phyloP scores from a whole-genome alignment of 2,113 vertebrate species.

The Barbus barbus region DNA sequence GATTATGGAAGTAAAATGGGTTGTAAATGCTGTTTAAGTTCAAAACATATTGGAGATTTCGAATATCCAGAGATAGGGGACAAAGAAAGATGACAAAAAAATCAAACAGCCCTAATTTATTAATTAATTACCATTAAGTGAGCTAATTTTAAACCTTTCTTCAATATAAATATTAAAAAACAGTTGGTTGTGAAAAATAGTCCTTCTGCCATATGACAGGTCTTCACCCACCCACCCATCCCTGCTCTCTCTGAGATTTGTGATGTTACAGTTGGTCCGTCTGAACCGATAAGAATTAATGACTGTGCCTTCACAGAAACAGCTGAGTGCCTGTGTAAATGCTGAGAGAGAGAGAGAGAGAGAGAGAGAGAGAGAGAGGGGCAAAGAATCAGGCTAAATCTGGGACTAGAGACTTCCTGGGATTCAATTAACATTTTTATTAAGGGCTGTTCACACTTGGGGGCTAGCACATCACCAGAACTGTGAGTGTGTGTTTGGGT shows the following conservation, averaged over 20 bases:
- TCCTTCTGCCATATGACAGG: slow-evolving; percentile 9
- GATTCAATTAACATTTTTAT: slow-evolving; percentile 75
- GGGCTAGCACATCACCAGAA: too few species aligned
- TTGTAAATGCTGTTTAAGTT: background rate
- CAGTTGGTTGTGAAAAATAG: background rate
- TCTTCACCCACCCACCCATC: slow-evolving; percentile 9
- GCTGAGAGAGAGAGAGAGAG: slow-evolving; percentile 5
- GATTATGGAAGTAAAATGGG: background rate
- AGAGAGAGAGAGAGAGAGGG: background rate
- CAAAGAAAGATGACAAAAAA: background rate
- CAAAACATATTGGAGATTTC: background rate
- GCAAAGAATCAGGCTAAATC: slow-evolving; percentile 39
- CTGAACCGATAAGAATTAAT: slow-evolving; percentile 75
- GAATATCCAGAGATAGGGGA: background rate
- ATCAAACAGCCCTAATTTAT: background rate
- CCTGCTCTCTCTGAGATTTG: slow-evolving; percentile 59
- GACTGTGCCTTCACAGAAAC: slow-evolving; percentile 62
- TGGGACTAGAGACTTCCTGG: slow-evolving; percentile 58
- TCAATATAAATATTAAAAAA: background rate
- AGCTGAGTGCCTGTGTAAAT: slow-evolving; percentile 49
- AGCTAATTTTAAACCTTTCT: background rate
- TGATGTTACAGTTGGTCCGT: slow-evolving; percentile 69
- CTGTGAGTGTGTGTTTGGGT: too few species aligned
- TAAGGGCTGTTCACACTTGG: slow-evolving; percentile 54
- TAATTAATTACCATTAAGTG: background rate